Base-by-base conservation (phyloP, 2,113 vertebrate genomes). In the Forbesichthys papilliferus region DNA sequence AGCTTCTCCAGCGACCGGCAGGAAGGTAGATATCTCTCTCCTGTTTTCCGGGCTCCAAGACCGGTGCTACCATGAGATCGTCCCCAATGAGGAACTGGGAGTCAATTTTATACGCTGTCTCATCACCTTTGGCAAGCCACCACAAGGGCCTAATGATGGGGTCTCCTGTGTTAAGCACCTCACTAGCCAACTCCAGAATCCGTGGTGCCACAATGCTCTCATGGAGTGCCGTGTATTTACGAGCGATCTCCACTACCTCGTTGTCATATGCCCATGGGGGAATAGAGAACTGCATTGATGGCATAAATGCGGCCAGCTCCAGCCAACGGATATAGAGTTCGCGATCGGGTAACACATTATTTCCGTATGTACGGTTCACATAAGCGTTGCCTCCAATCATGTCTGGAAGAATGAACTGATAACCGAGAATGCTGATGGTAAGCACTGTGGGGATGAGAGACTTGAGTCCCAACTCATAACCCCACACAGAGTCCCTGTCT, bases 31-130 rank as follows among this genome's bases (percentile, higher is more conserved):
- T 94, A 0, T 99, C 96, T 0, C 98, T 92, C 73, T 97, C 95
- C 79, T 97, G 95, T 80, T 98, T 99, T 48, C 96, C 95, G 0
- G 94, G 93, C 85, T 99, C 97, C 84, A 99, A 89, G 12, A 99
- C 95, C 0, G 97, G 98, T 0, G 97, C 98, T 74, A 99, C 97
- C 87, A 99, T 96, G 64, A 99, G 93, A 33, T 97, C 96, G 79
- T 99, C 96, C 11, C 98, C 98, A 0, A 99, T 98, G 61, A 99
- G 93, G 80, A 99, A 99, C 90, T 99, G 97, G 0, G 96, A 98
- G 87, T 99, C 96, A 0, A 97, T 93, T 61, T 94, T 94, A 79
- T 98, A 96, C 0, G 97, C 92, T 0, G 93, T 92, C 68, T 96
- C 93, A 0, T 99, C 96, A 0, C 89, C 89, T 0, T 96, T 96